Evolutionary conservation across 2,888 invertebrate species (phyloP).

Genomic region (Drosophila borealis): DNA sequence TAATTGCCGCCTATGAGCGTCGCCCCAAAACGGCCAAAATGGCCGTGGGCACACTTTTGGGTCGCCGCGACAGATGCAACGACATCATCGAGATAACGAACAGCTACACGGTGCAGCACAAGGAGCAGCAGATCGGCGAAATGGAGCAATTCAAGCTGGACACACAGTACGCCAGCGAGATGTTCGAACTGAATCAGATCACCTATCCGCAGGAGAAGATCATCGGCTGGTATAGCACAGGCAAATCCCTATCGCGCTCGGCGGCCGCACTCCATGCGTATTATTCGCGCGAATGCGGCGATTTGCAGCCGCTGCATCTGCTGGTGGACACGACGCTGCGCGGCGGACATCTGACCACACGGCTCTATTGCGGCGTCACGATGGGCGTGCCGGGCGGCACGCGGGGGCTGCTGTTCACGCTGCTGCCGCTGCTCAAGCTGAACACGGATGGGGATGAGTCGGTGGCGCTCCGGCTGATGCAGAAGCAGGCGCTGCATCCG

Average conservation of each 20-base stretch:
- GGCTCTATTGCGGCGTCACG: conserved; percentile 50
- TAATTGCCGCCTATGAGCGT: conserved; percentile 64
- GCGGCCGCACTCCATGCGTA: conserved; percentile 49
- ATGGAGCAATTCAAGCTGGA: conserved; percentile 57
- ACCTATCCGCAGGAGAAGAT: conserved; percentile 59
- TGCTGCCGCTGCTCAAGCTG: conserved; percentile 46
- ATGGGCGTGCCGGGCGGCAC: conserved; percentile 67
- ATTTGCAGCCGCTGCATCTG: conserved; percentile 56
- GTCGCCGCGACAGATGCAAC: conserved; percentile 34
- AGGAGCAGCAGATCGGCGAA: conserved; percentile 34
- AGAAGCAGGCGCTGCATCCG: conserved; percentile 32
- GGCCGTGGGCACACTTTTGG: conserved; percentile 62
- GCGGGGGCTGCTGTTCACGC: conserved; percentile 56
- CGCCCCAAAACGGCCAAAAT: conserved; percentile 41
- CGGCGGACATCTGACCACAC: conserved; percentile 31
- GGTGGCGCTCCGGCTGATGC: conserved; percentile 55
- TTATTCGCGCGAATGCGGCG: conserved; percentile 46
- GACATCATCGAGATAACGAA: conserved; percentile 56
- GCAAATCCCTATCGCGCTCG: conserved; percentile 43
- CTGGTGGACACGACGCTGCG: conserved; percentile 54
- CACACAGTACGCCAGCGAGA: conserved; percentile 48
- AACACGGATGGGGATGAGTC: conserved; percentile 19
- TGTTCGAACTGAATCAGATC: conserved; percentile 51
- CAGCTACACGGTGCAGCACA: conserved; percentile 52
- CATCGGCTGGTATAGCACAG: conserved; percentile 65